A percentile compares a stretch with the other conserved stretches of the same genome.
Conservation (phyloP, 2,797 vertebrate species). For the Lepilemur septentrionalis region DNA sequence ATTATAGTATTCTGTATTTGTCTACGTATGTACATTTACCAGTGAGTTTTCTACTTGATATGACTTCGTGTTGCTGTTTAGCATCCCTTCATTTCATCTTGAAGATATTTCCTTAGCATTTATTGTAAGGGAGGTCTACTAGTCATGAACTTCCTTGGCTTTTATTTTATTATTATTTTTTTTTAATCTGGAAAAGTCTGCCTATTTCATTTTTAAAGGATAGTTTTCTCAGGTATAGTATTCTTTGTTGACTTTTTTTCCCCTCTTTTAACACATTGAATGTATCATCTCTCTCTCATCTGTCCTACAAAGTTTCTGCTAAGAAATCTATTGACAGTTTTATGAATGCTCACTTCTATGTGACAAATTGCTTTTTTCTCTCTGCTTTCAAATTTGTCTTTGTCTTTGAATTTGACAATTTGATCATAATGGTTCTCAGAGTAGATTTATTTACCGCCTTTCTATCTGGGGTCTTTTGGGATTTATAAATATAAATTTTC, state of each 20-base stretch:
- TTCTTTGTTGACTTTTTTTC: neutral
- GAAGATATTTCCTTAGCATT: neutral
- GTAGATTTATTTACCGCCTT: neutral
- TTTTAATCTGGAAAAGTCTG: neutral
- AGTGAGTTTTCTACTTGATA: neutral
- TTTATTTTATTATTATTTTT: neutral
- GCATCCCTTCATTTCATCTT: neutral
- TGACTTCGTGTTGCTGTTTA: neutral
- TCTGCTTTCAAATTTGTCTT: neutral
- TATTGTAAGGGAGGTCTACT: neutral
- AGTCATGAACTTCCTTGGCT: neutral
- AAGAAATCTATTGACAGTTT: neutral
- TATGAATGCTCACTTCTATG: neutral
- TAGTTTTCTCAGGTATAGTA: neutral
- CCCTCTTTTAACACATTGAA: neutral
- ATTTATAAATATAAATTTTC: neutral
- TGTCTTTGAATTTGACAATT: neutral
- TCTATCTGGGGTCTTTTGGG: too few relatives aligned
- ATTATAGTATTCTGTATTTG: neutral
- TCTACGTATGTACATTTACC: neutral
- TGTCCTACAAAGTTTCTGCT: neutral
- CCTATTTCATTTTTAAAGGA: neutral
- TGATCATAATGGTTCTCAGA: neutral
- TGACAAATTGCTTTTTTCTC: neutral
- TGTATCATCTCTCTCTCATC: neutral